Evolutionary conservation across 2,797 vertebrate genomes (phyloP).

Genomic region (Protosalanx chinensis): DNA sequence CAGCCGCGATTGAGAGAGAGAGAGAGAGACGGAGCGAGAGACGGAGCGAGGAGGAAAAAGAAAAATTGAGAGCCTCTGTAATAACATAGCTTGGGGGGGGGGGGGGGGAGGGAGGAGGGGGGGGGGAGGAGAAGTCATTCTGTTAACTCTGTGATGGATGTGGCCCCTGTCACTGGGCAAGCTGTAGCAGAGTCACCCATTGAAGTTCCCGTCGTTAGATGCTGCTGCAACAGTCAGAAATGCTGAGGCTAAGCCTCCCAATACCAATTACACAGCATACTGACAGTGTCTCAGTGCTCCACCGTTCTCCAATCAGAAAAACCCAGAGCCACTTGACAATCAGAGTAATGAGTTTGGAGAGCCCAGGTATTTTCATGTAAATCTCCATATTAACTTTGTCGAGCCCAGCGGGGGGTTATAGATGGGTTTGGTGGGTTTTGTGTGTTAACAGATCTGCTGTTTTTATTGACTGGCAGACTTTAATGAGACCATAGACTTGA

Average conservation of each 20-base stretch:
- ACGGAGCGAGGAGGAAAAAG: constrained; percentile 20
- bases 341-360: background rate
- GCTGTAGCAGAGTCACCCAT: constrained; percentile 31
- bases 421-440: background rate
- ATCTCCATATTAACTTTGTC: constrained; percentile 1
- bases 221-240: background rate
- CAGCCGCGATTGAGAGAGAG: no score
- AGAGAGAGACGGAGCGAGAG: constrained; percentile 40
- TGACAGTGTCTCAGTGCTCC: constrained; percentile 16
- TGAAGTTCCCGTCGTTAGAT: constrained; percentile 5
- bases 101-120: constrained; percentile 30
- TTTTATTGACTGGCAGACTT: background rate
- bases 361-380: background rate
- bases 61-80: constrained; percentile 30
- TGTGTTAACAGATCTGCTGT: background rate
- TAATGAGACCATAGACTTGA: background rate
- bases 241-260: constrained; percentile 15
- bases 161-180: constrained; percentile 23
- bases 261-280: constrained; percentile 56
- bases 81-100: background rate
- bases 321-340: background rate
- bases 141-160: constrained; percentile 20
- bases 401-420: background rate
- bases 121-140: constrained; percentile 23
- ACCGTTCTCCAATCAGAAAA: constrained; percentile 5